Evolutionary conservation across 2,113 vertebrate species (phyloP).

Genomic region (Gavia stellata): DNA sequence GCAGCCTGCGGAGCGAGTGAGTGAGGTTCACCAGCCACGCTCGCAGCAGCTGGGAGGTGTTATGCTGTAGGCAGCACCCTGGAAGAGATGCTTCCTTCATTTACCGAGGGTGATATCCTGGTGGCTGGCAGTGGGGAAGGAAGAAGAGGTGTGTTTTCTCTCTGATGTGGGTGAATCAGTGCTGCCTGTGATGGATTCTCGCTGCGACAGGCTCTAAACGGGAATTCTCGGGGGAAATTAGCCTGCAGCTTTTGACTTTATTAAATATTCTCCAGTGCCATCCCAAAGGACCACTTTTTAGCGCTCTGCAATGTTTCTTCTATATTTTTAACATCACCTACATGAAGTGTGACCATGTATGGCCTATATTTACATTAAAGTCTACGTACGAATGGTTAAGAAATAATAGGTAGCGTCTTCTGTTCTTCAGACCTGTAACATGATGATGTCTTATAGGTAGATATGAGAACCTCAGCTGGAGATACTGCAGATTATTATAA

Average conservation of each 20-base stretch:
- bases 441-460: not conserved
- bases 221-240: conserved; percentile 51
- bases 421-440: not conserved
- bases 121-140: not conserved
- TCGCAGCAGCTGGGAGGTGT: not conserved
- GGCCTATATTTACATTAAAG: not conserved
- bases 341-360: not conserved
- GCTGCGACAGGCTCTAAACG: conserved; percentile 9
- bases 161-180: not conserved
- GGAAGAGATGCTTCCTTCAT: not conserved
- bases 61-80: not conserved
- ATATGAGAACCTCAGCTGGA: not conserved
- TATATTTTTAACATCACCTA: not conserved
- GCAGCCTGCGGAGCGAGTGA: not conserved
- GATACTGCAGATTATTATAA: not conserved
- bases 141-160: not conserved
- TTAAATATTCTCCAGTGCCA: conserved; percentile 42
- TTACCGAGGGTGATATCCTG: not conserved
- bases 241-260: conserved; percentile 53
- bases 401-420: not conserved
- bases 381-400: not conserved
- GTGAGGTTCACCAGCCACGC: accelerated
- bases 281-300: conserved; percentile 31
- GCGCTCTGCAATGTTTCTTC: not conserved
- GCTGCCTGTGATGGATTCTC: conserved; percentile 43